Conservation (phyloP, 2,113 vertebrate species). For the Gasterosteus nipponicus region DNA sequence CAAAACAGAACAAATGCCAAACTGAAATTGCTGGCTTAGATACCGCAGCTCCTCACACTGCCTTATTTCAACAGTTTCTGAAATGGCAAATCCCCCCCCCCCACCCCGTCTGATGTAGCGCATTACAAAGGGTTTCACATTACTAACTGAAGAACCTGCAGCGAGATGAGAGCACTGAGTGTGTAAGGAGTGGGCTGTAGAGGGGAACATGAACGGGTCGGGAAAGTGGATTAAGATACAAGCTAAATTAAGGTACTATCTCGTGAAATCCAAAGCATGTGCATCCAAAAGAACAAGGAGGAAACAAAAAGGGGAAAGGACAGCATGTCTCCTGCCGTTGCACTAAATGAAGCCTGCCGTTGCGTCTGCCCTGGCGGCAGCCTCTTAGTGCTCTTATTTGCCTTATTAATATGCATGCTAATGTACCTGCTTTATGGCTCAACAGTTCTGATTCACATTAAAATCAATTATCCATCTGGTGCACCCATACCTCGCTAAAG, state of each 20-base stretch:
- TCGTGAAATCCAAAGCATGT: constrained; percentile 29
- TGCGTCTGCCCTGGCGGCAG: constrained; percentile 63
- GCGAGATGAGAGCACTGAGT: constrained; percentile 27
- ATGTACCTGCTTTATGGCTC: constrained; percentile 85
- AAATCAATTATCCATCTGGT: constrained; percentile 86
- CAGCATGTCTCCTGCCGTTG: constrained; percentile 31
- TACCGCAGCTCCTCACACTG: constrained; percentile 33
- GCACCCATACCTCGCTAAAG: constrained; percentile 72
- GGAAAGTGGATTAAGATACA: constrained; percentile 40
- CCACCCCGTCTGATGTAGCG: constrained; percentile 36
- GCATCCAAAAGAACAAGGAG: constrained; percentile 33
- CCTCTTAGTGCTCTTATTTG: constrained; percentile 73
- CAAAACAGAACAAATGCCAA: constrained; percentile 67
- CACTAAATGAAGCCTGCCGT: constrained; percentile 73
- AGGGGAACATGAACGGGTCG: constrained; percentile 25
- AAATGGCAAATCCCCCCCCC: constrained; percentile 50
- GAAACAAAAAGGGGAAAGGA: constrained; percentile 27
- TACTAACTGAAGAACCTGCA: constrained; percentile 40
- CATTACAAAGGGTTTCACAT: constrained; percentile 47
- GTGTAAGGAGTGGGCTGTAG: constrained; percentile 22
- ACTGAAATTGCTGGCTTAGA: constrained; percentile 67
- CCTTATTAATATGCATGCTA: constrained; percentile 85
- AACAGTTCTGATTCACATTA: constrained; percentile 82
- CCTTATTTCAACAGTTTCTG: constrained; percentile 57
- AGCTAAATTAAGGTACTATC: constrained; percentile 34